These are phyloP conservation scores for Heliconius congener DNA, from an alignment of 1,140 invertebrate genomes.

Conservation along the genomic window DNA sequence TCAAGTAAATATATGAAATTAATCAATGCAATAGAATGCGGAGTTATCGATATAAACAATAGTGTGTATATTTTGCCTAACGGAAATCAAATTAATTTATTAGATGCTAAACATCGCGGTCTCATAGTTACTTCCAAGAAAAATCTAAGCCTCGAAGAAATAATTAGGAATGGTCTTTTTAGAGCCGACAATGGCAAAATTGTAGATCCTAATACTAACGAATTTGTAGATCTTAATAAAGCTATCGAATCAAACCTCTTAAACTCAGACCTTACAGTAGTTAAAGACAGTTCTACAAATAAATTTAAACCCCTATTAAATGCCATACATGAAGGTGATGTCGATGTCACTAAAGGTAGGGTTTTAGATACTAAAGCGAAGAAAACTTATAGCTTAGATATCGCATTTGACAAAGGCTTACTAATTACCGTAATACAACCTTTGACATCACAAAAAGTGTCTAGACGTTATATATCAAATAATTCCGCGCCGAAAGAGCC, in stretches of 20 bases:
- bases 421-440: constrained; percentile 88
- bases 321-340: constrained; percentile 90
- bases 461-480: constrained; percentile 79
- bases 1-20: constrained; percentile 88
- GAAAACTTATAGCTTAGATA: constrained; percentile 86
- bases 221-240: constrained; percentile 86
- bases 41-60: constrained; percentile 87
- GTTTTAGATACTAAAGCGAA: constrained; percentile 90
- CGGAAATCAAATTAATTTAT: constrained; percentile 84
- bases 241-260: constrained; percentile 88
- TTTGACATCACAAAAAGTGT: constrained; percentile 83
- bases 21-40: constrained; percentile 87
- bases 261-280: constrained; percentile 88
- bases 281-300: constrained; percentile 89
- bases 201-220: constrained; percentile 87
- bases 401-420: constrained; percentile 87
- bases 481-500: constrained; percentile 74
- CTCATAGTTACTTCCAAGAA: constrained; percentile 88
- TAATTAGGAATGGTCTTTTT: constrained; percentile 89
- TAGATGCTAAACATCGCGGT: constrained; percentile 87
- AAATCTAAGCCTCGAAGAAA: constrained; percentile 88
- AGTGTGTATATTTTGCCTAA: constrained; percentile 87
- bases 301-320: constrained; percentile 87
- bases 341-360: constrained; percentile 88
- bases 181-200: constrained; percentile 90